Evolutionary conservation across 2,113 vertebrate species (phyloP).

Genomic region (Phalacrocorax aristotelis): DNA sequence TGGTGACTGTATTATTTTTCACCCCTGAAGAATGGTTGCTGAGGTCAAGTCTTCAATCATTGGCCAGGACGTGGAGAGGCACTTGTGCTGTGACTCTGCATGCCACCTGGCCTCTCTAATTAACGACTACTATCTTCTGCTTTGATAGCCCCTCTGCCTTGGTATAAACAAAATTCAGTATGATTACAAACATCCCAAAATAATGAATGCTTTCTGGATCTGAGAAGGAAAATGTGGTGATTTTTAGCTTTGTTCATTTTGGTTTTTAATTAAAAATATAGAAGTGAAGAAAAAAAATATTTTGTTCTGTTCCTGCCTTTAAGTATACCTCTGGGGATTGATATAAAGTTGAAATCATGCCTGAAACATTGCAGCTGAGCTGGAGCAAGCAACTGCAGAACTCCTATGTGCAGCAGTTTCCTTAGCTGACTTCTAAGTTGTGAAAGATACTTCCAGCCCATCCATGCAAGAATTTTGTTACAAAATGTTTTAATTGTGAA

Average conservation of each 20-base stretch:
- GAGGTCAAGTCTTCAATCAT: constrained; percentile 59
- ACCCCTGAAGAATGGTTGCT: constrained; percentile 52
- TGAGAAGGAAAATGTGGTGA: not conserved
- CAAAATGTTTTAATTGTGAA: constrained; percentile 61
- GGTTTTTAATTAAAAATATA: constrained; percentile 41
- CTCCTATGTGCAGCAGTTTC: not conserved
- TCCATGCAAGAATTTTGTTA: constrained; percentile 25
- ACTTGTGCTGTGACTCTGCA: constrained; percentile 36
- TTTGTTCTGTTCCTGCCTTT: not conserved
- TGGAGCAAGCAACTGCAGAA: not conserved
- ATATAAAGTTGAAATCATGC: not conserved
- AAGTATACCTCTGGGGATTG: constrained; percentile 1
- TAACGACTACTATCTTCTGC: constrained; percentile 59
- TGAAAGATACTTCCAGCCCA: not conserved
- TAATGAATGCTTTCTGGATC: not conserved
- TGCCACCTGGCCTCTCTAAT: constrained; percentile 71
- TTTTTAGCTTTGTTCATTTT: constrained; percentile 19
- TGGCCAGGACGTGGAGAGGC: constrained; percentile 16
- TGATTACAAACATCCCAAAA: not conserved
- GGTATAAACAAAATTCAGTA: not conserved
- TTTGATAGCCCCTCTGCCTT: constrained; percentile 50
- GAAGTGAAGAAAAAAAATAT: not conserved
- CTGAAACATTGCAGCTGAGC: constrained; percentile 2
- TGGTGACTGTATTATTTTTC: constrained; percentile 64
- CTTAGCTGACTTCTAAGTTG: not conserved